Conservation (phyloP, 2,888 invertebrate genomes). For the Clivina fossor region DNA sequence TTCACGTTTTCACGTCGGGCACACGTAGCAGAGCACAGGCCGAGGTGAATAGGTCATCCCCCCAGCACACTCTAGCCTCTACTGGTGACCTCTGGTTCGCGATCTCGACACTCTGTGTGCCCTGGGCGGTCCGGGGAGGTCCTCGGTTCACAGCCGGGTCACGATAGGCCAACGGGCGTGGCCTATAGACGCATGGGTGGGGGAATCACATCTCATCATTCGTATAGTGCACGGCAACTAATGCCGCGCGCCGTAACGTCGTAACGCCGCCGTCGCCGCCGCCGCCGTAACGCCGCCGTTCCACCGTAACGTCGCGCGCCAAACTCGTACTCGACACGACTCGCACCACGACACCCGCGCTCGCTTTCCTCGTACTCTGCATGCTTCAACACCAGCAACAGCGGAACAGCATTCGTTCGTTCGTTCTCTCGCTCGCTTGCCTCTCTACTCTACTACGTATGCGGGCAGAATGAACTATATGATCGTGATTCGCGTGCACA, state of each 20-base stretch:
- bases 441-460: too few relatives aligned
- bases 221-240: conserved; percentile 22
- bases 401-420: too few relatives aligned
- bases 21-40: conserved; percentile 47
- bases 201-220: conserved; percentile 32
- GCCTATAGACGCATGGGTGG: conserved; percentile 42
- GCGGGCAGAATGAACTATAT: too few relatives aligned
- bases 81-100: conserved; percentile 56
- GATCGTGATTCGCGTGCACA: too few relatives aligned
- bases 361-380: conserved; percentile 1
- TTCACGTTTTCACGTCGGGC: conserved; percentile 28
- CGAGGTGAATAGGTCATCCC: conserved; percentile 56
- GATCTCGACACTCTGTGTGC: conserved; percentile 55
- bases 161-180: conserved; percentile 55
- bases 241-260: conserved; percentile 13
- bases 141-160: conserved; percentile 55
- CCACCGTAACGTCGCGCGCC: background rate
- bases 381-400: too few relatives aligned
- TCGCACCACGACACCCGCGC: conserved; percentile 6
- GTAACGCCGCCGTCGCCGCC: background rate
- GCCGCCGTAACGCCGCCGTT: background rate
- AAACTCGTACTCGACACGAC: background rate
- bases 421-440: too few relatives aligned
- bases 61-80: conserved; percentile 56
- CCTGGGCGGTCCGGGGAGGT: conserved; percentile 56